These are phyloP conservation scores for Imbricaverruca yamaguchii DNA, from an alignment of 2,888 invertebrate species.

Conservation along the genomic window DNA sequence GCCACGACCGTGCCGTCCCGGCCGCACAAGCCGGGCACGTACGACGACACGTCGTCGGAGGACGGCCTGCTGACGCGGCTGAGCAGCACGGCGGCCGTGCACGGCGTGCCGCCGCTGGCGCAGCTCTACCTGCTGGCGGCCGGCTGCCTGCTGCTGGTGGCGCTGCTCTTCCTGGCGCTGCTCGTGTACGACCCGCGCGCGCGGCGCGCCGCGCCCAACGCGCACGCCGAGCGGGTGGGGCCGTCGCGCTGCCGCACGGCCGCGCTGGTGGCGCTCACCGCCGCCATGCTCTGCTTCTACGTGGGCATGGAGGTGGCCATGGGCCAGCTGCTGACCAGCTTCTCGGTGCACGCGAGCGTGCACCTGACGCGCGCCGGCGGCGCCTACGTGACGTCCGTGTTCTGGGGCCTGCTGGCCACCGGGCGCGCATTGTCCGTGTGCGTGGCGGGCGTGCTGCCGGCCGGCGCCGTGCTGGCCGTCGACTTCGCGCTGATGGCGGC, in stretches of 20 bases:
- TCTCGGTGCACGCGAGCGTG: neutral
- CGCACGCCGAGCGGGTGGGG: neutral
- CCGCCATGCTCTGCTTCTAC: neutral
- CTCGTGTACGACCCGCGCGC: conserved; percentile 9
- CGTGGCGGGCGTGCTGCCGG: neutral
- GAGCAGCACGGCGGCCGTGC: neutral
- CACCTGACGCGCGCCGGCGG: conserved; percentile 6
- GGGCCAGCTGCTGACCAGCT: conserved; percentile 6
- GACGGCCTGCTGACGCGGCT: neutral
- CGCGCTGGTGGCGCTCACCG: neutral
- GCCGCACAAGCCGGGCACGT: conserved; percentile 13
- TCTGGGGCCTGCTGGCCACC: conserved; percentile 11
- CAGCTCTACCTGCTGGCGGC: neutral
- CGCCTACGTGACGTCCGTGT: conserved; percentile 1
- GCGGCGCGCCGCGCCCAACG: neutral
- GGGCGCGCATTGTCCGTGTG: conserved; percentile 7
- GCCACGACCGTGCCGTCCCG: neutral
- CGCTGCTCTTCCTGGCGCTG: conserved; percentile 3
- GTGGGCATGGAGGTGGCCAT: conserved; percentile 17
- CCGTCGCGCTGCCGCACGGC: conserved; percentile 3
- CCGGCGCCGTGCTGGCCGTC: neutral
- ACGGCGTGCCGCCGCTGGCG: neutral
- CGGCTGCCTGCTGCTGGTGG: conserved; percentile 7
- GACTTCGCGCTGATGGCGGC: neutral
- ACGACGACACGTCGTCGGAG: conserved; percentile 4